Base-by-base conservation (phyloP, 1,140 invertebrate species). In the Conus betulinus region DNA sequence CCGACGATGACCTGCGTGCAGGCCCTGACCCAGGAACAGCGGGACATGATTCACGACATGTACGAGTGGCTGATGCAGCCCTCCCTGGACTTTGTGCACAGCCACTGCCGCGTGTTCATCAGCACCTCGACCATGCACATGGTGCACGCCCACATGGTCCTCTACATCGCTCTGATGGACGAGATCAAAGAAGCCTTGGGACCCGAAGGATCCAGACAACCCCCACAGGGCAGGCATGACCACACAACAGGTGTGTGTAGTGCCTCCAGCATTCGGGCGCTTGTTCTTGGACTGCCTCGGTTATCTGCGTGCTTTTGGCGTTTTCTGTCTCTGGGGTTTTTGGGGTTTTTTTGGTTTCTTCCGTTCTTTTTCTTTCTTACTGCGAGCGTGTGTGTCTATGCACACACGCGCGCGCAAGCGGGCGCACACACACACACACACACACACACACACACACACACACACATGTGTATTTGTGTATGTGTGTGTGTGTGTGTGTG, bases 91-190 rank as follows among this genome's bases (percentile, higher is more conserved):
- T 96, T 95, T 89, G 93, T 96, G 20, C 90, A 90, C 57, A 95
- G 97, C 82, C 67, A 39, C 11, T 98, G 98, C 94, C 97, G 96
- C 89, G 96, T 96, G 71, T 98, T 99, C 93, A 95, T 99, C 5
- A 95, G 96, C 79, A 97, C 97, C 0, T 98, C 98, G 0, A 97
- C 98, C 71, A 96, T 98, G 89, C 98, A 99, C 95, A 96, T 98
- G 92, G 94, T 95, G 11, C 92, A 93, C 87, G 93, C 93, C 2
- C 85, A 95, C 51, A 93, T 95, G 93, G 84, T 91, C 7, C 88
- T 95, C 57, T 95, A 93, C 89, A 91, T 92, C 15, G 94, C 93
- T 85, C 89, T 95, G 0, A 92, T 95, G 91, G 94, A 95, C 90
- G 95, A 95, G 86, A 95, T 95, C 57, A 89, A 85, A 25, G 81